phyloP scores from a whole-genome alignment of 2,888 invertebrate genomes.

The Habroteleia sp. region DNA sequence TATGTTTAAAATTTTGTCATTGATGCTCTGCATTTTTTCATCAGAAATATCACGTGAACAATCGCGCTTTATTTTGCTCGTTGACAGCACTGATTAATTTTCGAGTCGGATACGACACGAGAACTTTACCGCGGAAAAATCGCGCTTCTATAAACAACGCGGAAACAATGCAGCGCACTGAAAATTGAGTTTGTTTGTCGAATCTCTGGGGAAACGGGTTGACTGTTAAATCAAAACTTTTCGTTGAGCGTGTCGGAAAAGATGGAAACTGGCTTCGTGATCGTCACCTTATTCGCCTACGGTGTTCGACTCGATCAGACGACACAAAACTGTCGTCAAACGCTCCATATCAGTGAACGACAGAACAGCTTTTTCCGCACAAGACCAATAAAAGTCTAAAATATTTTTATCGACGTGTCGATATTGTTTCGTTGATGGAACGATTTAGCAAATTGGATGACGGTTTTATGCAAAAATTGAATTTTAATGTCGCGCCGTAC shows the following conservation, averaged over 20 bases:
- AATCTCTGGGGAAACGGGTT: conserved; percentile 55
- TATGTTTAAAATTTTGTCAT: too few relatives aligned
- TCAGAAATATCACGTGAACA: background rate
- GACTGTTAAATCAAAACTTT: conserved; percentile 70
- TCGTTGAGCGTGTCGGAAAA: conserved; percentile 59
- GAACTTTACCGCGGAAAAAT: conserved; percentile 5
- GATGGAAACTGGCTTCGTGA: conserved; percentile 56
- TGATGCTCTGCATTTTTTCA: background rate
- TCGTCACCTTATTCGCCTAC: conserved; percentile 20
- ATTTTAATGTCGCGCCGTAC: conserved; percentile 1
- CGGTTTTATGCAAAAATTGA: background rate
- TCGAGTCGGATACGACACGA: background rate
- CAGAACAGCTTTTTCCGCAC: conserved; percentile 8
- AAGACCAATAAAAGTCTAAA: conserved; percentile 17
- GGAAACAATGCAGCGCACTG: conserved; percentile 46
- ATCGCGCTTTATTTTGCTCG: background rate
- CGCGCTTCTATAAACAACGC: conserved; percentile 24
- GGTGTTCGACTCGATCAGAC: conserved; percentile 18
- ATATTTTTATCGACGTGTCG: conserved; percentile 2
- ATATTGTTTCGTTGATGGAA: conserved; percentile 6
- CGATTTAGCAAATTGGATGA: conserved; percentile 3
- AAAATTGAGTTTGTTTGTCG: conserved; percentile 64
- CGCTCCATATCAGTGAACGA: conserved; percentile 16
- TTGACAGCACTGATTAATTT: background rate
- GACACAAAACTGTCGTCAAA: conserved; percentile 23